A percentile compares a stretch with the other conserved stretches of the same genome.
Evolutionary conservation across 2,797 vertebrate species (phyloP).

Genomic region (Schizopygopsis malacanthus): DNA sequence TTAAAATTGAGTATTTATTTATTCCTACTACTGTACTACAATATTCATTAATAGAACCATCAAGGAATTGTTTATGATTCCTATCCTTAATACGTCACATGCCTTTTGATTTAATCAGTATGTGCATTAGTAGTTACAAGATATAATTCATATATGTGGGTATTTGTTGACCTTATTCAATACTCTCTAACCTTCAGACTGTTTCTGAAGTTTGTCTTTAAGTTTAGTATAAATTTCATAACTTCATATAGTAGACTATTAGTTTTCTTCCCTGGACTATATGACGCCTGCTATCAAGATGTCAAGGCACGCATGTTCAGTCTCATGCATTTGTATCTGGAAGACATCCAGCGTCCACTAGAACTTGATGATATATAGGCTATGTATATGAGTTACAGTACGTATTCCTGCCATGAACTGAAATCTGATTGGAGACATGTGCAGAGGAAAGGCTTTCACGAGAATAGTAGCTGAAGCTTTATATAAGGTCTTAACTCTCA

Average conservation of each 20-base stretch:
- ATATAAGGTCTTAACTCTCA: neutral
- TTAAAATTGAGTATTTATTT: neutral
- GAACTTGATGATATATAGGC: neutral
- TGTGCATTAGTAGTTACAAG: neutral
- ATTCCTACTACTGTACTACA: neutral
- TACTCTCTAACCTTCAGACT: neutral
- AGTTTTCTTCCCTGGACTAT: neutral
- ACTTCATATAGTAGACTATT: neutral
- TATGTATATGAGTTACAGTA: neutral
- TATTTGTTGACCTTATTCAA: neutral
- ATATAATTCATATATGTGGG: neutral
- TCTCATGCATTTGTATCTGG: constrained; percentile 8
- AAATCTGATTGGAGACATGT: constrained; percentile 1
- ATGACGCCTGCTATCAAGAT: neutral
- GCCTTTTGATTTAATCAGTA: neutral
- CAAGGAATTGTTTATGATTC: neutral
- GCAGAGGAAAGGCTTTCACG: neutral
- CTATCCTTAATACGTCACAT: neutral
- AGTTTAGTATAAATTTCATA: neutral
- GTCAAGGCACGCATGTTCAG: constrained; percentile 2
- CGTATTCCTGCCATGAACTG: neutral
- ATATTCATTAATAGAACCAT: neutral
- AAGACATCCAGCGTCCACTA: neutral
- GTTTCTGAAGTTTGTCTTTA: neutral
- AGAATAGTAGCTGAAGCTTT: neutral